phyloP scores from a whole-genome alignment of 2,888 invertebrate genomes.

The Brenthis daphne region DNA sequence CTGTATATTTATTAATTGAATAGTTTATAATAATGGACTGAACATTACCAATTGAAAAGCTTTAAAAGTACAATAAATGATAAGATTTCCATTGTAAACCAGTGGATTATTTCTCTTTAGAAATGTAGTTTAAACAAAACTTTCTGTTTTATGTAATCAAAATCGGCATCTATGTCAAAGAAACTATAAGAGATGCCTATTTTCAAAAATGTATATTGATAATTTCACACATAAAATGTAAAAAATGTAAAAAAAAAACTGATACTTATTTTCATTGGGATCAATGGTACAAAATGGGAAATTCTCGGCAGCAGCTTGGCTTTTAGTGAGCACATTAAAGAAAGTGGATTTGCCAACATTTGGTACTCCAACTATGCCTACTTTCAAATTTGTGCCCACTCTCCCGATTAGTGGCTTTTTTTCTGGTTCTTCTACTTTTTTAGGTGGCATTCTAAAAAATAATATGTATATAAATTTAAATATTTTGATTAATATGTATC shows the following conservation, averaged over 20 bases:
- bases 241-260: constrained; percentile 15
- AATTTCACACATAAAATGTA: constrained; percentile 34
- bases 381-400: constrained; percentile 97
- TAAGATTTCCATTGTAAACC: no score
- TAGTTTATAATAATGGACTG: no score
- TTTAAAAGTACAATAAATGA: no score
- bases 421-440: constrained; percentile 95
- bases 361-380: constrained; percentile 97
- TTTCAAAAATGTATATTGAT: no score
- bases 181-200: no score
- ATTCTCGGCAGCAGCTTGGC: constrained; percentile 98
- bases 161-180: no score
- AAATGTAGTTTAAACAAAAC: no score
- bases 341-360: constrained; percentile 99
- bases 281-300: constrained; percentile 99
- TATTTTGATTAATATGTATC: no score
- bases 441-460: constrained; percentile 86
- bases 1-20: no score
- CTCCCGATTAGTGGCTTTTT: constrained; percentile 95
- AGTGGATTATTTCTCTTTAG: no score
- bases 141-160: no score
- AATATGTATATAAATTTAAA: background rate
- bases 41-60: no score
- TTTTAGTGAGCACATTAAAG: constrained; percentile 99
- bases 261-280: constrained; percentile 99